Conservation (phyloP, 2,113 vertebrate genomes). For the Pagrus major region DNA sequence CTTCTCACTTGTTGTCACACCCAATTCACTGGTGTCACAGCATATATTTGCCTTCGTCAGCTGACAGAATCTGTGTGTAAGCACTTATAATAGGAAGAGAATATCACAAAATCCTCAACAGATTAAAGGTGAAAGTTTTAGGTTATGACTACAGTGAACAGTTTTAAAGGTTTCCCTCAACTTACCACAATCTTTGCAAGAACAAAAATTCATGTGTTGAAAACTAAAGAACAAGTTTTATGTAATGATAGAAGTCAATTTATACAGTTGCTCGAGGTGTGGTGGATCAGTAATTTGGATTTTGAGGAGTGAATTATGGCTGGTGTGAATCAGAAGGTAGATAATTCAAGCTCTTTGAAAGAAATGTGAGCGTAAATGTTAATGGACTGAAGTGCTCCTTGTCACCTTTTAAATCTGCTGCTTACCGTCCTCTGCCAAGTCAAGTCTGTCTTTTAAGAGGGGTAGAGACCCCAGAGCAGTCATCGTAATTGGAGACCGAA, state of each 20-base stretch:
- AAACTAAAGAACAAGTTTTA: not conserved
- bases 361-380: conserved; percentile 23
- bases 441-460: conserved; percentile 6
- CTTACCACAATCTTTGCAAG: not conserved
- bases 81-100: not conserved
- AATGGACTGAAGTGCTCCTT: conserved; percentile 45
- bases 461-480: not conserved
- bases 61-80: not conserved
- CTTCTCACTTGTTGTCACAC: not conserved
- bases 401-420: conserved; percentile 21
- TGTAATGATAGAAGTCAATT: not conserved
- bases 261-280: not conserved
- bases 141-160: not conserved
- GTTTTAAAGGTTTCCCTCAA: not conserved
- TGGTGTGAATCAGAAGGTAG: not conserved
- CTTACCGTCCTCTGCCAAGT: conserved; percentile 21
- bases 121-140: not conserved
- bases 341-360: conserved; percentile 46
- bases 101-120: not conserved
- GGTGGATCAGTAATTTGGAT: conserved; percentile 18
- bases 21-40: not conserved
- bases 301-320: not conserved
- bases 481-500: conserved; percentile 19
- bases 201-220: not conserved
- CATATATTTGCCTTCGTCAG: not conserved